Percentiles rank a stretch among this genome's conserved stretches.
phyloP scores from a whole-genome alignment of 1,140 invertebrate genomes.

The Caenorhabditis elegans region DNA sequence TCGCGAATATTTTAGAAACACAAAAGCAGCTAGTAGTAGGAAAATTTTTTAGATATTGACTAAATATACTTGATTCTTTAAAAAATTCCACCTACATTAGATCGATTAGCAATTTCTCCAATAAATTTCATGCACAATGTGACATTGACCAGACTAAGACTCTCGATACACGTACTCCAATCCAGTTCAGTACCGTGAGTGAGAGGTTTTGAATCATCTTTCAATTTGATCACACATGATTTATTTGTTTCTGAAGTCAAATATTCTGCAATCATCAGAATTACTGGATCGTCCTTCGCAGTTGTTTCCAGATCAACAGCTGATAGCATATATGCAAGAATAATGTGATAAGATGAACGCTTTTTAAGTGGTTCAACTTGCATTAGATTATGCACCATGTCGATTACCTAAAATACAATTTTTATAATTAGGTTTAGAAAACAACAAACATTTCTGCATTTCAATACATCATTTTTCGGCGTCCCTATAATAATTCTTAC shows the following conservation, averaged over 20 bases:
- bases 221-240: neutral
- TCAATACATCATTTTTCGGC: no score
- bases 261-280: neutral
- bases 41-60: no score
- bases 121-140: constrained; percentile 13
- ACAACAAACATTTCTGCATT: no score
- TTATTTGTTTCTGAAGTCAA: neutral
- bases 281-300: neutral
- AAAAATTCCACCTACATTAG: neutral
- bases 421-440: no score
- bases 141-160: neutral
- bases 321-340: neutral
- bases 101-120: neutral
- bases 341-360: neutral
- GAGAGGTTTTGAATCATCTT: neutral
- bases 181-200: neutral
- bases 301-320: neutral
- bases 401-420: neutral
- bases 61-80: no score
- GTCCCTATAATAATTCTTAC: neutral
- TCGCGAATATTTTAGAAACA: no score
- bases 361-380: neutral
- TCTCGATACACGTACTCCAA: neutral
- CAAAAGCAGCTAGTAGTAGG: no score
- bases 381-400: constrained; percentile 12